Conservation (phyloP, 2,113 vertebrate genomes). For the Chinchilla lanigera region DNA sequence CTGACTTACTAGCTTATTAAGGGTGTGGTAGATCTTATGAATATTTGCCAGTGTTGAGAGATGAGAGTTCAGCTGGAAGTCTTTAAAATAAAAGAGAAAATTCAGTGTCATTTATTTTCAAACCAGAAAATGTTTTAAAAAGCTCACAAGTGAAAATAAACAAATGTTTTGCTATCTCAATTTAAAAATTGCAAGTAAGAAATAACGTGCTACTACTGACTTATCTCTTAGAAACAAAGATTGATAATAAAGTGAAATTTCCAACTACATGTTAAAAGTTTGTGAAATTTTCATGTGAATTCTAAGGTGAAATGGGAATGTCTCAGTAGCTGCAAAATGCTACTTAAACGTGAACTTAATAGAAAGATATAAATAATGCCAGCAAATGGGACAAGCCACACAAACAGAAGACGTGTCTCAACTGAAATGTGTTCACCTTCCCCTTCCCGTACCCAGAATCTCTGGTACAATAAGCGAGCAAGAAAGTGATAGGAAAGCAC, state of each 20-base stretch:
- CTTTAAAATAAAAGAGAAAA: conserved; percentile 83
- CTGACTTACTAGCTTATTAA: conserved; percentile 98
- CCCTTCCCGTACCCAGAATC: background rate
- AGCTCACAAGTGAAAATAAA: conserved; percentile 19
- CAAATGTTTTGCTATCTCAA: conserved; percentile 11
- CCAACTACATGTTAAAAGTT: conserved; percentile 29
- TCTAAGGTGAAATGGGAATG: conserved; percentile 59
- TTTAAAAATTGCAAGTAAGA: conserved; percentile 26
- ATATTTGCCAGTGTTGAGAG: conserved; percentile 99
- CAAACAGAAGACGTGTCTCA: conserved; percentile 35
- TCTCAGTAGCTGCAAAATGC: background rate
- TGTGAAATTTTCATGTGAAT: conserved; percentile 44
- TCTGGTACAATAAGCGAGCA: conserved; percentile 23
- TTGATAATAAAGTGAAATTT: conserved; percentile 43
- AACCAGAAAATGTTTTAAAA: background rate
- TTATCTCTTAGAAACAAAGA: conserved; percentile 45
- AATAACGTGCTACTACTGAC: background rate
- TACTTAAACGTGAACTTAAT: background rate
- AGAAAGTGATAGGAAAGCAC: conserved; percentile 14
- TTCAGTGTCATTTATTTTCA: conserved; percentile 72
- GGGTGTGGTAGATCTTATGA: conserved; percentile 99
- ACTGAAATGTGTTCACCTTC: background rate
- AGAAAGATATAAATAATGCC: conserved; percentile 49
- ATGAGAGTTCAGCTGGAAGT: conserved; percentile 99
- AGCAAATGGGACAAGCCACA: conserved; percentile 41